These are phyloP conservation scores for Candidula unifasciata DNA, from an alignment of 2,888 invertebrate species.

Conservation along the genomic window DNA sequence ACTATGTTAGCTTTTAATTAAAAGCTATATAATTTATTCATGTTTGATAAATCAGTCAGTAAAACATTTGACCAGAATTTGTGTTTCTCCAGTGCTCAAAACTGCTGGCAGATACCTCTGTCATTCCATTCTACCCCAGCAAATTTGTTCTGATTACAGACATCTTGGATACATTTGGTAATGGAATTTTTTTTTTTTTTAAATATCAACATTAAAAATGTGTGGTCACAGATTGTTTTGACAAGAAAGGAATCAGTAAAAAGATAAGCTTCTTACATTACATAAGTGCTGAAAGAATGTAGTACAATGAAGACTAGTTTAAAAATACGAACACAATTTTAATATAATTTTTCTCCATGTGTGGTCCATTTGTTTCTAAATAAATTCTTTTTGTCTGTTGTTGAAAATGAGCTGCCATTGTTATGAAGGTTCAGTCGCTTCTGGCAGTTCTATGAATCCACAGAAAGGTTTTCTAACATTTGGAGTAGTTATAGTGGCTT, in stretches of 20 bases:
- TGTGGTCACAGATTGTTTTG: too few species aligned
- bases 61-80: not conserved
- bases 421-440: not conserved
- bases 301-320: too few species aligned
- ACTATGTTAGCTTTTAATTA: not conserved
- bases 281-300: too few species aligned
- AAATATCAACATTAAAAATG: too few species aligned
- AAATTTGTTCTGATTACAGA: slow-evolving; percentile 98
- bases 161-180: slow-evolving; percentile 92
- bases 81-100: slow-evolving; percentile 87
- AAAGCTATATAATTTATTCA: not conserved
- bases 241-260: too few species aligned
- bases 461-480: too few species aligned
- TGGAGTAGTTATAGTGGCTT: too few species aligned
- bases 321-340: too few species aligned
- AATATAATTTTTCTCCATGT: not conserved
- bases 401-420: not conserved
- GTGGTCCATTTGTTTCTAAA: not conserved
- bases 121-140: slow-evolving; percentile 96
- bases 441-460: too few species aligned
- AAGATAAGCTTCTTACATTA: too few species aligned
- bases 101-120: slow-evolving; percentile 90
- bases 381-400: not conserved
- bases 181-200: slow-evolving; percentile 12
- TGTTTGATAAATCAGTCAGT: not conserved